Percentiles rank a stretch among this genome's conserved stretches.
Conservation (phyloP, 1,140 invertebrate species). For the Ips nitidus region DNA sequence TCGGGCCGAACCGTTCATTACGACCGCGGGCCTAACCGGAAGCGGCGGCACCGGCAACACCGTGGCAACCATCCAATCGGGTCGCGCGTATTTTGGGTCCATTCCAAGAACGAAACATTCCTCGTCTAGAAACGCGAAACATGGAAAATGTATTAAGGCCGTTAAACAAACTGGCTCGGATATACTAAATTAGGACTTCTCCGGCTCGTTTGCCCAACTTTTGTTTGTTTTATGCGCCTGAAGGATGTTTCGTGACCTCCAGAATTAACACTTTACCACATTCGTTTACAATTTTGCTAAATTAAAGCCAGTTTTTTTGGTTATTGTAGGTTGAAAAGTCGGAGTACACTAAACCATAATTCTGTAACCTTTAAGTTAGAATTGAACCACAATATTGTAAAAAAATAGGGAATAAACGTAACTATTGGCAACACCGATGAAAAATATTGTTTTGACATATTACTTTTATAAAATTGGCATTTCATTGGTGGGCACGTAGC, state of each 20-base stretch:
- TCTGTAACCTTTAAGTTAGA: no score
- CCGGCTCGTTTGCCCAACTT: background rate
- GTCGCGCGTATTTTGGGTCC: conserved; percentile 93
- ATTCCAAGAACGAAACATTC: conserved; percentile 91
- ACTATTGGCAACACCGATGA: no score
- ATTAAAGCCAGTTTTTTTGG: no score
- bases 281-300: background rate
- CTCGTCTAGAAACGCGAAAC: conserved; percentile 67
- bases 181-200: conserved; percentile 14
- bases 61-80: conserved; percentile 99
- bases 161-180: conserved; percentile 8
- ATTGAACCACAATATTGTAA: no score
- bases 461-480: no score
- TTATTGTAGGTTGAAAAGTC: no score
- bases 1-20: conserved; percentile 98
- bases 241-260: background rate
- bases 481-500: no score
- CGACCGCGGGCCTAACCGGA: conserved; percentile 91
- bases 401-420: no score
- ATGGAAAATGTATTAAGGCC: conserved; percentile 20
- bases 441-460: no score
- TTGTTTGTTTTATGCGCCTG: conserved; percentile 12
- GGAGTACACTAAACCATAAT: no score
- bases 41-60: conserved; percentile 96
- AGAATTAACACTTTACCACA: background rate